Conservation (phyloP, 1,140 invertebrate genomes). For the Brachionus rubens region DNA sequence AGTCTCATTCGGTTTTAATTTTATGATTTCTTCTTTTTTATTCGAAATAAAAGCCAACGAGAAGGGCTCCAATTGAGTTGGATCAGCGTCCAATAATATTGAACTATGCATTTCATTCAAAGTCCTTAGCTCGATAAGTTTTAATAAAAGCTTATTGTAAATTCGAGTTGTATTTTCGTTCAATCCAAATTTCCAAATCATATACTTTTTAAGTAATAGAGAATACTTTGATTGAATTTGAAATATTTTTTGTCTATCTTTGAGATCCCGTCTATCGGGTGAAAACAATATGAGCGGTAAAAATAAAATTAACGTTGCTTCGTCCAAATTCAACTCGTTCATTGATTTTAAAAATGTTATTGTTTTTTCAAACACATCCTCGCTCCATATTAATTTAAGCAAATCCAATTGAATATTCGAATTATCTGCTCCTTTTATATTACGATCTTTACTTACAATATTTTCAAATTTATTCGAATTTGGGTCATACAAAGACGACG, state of each 20-base stretch:
- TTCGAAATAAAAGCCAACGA: conserved; percentile 18
- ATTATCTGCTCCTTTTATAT: background rate
- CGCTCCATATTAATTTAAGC: conserved; percentile 37
- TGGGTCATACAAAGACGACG: conserved; percentile 15
- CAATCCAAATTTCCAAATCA: conserved; percentile 39
- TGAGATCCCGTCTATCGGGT: conserved; percentile 17
- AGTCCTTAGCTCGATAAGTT: conserved; percentile 11
- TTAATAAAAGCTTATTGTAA: conserved; percentile 14
- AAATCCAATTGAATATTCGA: conserved; percentile 12
- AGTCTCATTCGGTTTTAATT: background rate
- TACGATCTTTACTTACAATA: background rate
- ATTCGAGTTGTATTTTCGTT: background rate
- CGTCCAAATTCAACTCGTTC: conserved; percentile 18
- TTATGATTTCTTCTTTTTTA: conserved; percentile 29
- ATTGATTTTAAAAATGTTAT: conserved; percentile 26
- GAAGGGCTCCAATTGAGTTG: conserved; percentile 15
- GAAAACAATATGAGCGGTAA: conserved; percentile 44
- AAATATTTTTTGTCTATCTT: background rate
- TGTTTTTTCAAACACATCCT: conserved; percentile 30
- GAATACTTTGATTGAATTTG: conserved; percentile 7
- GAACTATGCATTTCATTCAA: conserved; percentile 6
- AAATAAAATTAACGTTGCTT: conserved; percentile 20
- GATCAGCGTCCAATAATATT: conserved; percentile 38
- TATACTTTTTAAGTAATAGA: conserved; percentile 15
- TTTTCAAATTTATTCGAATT: conserved; percentile 5